A percentile compares a stretch with the other conserved stretches of the same genome.
These are phyloP conservation scores for Clupea harengus DNA, from an alignment of 2,113 vertebrate genomes.

Conservation along the genomic window DNA sequence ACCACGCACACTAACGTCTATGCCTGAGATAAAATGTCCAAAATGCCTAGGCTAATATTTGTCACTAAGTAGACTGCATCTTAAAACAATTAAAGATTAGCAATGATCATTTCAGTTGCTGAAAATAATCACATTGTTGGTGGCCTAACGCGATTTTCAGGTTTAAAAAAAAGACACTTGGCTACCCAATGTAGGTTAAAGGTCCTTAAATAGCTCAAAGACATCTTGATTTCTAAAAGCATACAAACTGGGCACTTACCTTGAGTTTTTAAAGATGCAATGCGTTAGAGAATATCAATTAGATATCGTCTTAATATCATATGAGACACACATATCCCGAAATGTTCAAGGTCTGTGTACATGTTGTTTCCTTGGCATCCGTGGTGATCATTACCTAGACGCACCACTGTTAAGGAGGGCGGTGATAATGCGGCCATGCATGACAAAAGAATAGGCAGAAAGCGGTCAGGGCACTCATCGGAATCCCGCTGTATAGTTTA, in stretches of 20 bases:
- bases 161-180: neutral
- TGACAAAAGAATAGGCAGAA: neutral
- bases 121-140: too few relatives aligned
- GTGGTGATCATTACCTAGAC: constrained; percentile 5
- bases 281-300: neutral
- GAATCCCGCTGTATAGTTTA: neutral
- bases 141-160: too few relatives aligned
- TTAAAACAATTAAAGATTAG: too few relatives aligned
- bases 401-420: neutral
- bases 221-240: neutral
- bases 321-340: constrained; percentile 21
- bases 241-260: neutral
- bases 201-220: neutral
- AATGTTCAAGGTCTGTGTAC: constrained; percentile 29
- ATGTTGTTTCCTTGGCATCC: constrained; percentile 28
- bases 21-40: too few relatives aligned
- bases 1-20: too few relatives aligned
- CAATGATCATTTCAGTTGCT: too few relatives aligned
- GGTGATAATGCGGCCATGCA: neutral
- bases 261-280: neutral
- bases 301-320: constrained; percentile 34
- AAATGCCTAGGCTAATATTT: too few relatives aligned
- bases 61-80: too few relatives aligned
- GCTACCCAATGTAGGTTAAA: neutral
- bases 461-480: neutral